Evolutionary conservation across 2,888 invertebrate genomes (phyloP), one percentile per base, ranked within the genome.

Genomic region (Drosophila affinis): DNA sequence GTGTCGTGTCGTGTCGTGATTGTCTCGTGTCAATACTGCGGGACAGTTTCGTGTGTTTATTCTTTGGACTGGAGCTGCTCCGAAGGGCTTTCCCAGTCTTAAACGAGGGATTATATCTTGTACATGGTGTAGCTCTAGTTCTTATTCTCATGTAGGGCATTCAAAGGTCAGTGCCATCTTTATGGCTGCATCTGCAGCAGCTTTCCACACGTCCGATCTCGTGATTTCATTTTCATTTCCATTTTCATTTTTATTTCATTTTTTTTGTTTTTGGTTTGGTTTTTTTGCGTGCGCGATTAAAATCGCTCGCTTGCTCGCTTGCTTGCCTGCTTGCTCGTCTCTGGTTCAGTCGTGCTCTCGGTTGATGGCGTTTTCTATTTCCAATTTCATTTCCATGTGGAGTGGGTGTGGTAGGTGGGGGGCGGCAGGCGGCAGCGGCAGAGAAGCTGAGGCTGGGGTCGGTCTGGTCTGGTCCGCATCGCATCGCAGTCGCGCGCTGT

Each of bases 281-380:
- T 82, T 77, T 79, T 82, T 87, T 85, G 83, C 80, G 78, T 85
- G 71, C 75, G 51, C 64, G 72, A 87, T 87, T 82, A 82, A 83
- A 87, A 81, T 77, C 62, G 61, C 24, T 32, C 48, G 39, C 54
- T 39, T n/a, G 54, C 54, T 24, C 12, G 34, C 53, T 21, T 10
- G 29, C 29, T 21, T 10, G 29, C 29, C 9, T 9, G 18, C 62
- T 34, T 24, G 55, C 45, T 24, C 47, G 34, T 34, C 34, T 34
- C 34, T 18, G 14, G 48, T 24, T 18, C 18, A 44, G 48, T 39
- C 52, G 58, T 54, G 48, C 58, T 51, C 44, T 34, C 56, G 60
- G 17, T 53, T 39, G 39, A 39, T 39, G 39, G 39, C 39, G 49
- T 77, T 84, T 80, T 76, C 82, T 81, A 85, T 81, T 85, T 80